Evolutionary conservation across 2,888 invertebrate species (phyloP), one percentile per base, ranked within the genome.

Genomic region (Listrodromus nycthemerus): DNA sequence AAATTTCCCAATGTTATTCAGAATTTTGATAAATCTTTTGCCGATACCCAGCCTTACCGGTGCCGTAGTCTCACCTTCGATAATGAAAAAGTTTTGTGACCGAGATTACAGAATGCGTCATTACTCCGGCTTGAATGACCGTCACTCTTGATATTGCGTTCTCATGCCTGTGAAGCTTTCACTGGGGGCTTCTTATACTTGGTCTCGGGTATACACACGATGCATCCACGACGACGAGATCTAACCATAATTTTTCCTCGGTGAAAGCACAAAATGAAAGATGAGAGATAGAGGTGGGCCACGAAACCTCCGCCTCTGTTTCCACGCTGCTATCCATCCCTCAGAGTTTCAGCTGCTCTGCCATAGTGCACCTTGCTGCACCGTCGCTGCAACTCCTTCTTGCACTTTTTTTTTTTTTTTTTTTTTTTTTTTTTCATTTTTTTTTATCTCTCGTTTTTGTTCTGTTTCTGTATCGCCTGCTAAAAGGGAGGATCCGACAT

Each of bases 221-320:
- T 30, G 61, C 27, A 24, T 30, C 41, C 61, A 24, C 24, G 61
- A 19, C n/a, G 45, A 61, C 19, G 21, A 8, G 21, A 27, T 45
- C 61, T 41, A 41, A 58, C 69, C 63, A 76, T 75, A 80, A 80
- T 82, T 85, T 86, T 84, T 83, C 65, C 85, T 80, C 85, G 76
- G 65, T 65, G 85, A 71, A 61, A 76, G 84, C 86, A 88, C 87
- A 88, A 88, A 88, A 85, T 86, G 86, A 84, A 83, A 88, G 89
- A 89, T 88, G 84, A 82, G 76, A 87, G 87, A 89, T 87, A 86
- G 85, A 79, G 75, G 83, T 66, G 65, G 30, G 58, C 79, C 69
- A 48, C 78, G 66, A 82, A 86, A 83, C 84, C 77, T 78, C 78
- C 74, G 77, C 19, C 73, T 74, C 73, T 61, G 48, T 74, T 37